Base-by-base conservation (phyloP, 2,797 vertebrate genomes). In the Myiotriccus ornatus region DNA sequence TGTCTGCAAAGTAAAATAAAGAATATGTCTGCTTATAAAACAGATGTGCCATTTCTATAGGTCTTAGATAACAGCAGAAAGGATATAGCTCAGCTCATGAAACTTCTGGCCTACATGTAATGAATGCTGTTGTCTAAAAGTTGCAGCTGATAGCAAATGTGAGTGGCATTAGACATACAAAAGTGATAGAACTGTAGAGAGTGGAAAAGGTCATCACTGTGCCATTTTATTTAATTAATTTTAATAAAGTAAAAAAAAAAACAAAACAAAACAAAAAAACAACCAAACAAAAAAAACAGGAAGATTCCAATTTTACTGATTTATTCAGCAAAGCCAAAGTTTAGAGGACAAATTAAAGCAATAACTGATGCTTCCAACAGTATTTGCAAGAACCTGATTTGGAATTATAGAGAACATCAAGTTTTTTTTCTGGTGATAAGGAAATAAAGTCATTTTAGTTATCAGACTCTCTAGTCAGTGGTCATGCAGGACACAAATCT, bases 201-300 rank as follows among this genome's bases (percentile, higher is more conserved):
- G 65, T 85, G n/a, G 6, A 41, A 90, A 67, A 43, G 24, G 32
- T 78, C 73, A 82, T 67, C 21, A 37, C 46, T 74, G 47, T 76
- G 57, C 7, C 23, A 21, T 49, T 59, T 56, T 92, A 47, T 89
- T 84, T 85, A 93, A 93, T 89, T 96, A 15, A 81, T 80, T 94
- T 96, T 93, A 92, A 84, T 94, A 93, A 92, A 93, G 65, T 34
- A 73, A 94, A 24, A 19, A 60, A 14, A 21, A 65, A 12, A 15
- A 5, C 12, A 52, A 70, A 50, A 30, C 16, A 50, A 63, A 37
- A 23, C 4, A 37, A 57, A 8, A 34, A 35, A 17, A 13, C 7
- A 43, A 43, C 17, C 17, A 39, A 70, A 64, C 57, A 14, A 18
- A 39, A 20, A 34, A 15, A 34, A 7, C 14, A 46, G 15, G 0